These are phyloP conservation scores for Myotis davidii DNA, from an alignment of 2,113 vertebrate species.

Conservation along the genomic window DNA sequence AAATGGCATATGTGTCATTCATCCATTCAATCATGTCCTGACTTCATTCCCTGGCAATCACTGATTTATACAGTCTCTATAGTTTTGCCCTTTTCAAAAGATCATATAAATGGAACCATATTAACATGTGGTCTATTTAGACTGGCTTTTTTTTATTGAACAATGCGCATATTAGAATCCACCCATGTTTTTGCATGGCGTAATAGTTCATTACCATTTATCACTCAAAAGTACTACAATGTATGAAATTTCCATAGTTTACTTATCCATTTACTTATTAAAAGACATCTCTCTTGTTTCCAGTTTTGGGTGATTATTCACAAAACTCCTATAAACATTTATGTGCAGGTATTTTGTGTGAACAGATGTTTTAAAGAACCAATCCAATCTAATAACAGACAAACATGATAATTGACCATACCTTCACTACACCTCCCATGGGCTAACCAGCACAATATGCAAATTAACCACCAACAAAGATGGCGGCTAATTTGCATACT, in stretches of 20 bases:
- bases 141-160: not conserved
- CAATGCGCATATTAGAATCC: not conserved
- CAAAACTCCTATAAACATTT: not conserved
- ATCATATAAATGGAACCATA: not conserved
- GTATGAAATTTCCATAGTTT: not conserved
- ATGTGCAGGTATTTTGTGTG: not conserved
- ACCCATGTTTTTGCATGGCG: not conserved
- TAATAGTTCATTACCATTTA: not conserved
- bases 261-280: not conserved
- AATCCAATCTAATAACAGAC: not conserved
- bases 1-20: not conserved
- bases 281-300: not conserved
- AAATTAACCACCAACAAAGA: too few species aligned
- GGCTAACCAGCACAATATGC: too few species aligned
- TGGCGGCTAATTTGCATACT: too few species aligned
- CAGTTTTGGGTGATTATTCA: not conserved
- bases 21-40: not conserved
- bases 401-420: too few species aligned
- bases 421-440: too few species aligned
- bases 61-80: not conserved
- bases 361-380: not conserved
- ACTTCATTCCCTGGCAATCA: not conserved
- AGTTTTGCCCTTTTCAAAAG: not conserved
- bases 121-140: not conserved
- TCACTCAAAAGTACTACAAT: not conserved